Evolutionary conservation across 2,888 invertebrate genomes (phyloP).

Genomic region (Microdon myrmicae): DNA sequence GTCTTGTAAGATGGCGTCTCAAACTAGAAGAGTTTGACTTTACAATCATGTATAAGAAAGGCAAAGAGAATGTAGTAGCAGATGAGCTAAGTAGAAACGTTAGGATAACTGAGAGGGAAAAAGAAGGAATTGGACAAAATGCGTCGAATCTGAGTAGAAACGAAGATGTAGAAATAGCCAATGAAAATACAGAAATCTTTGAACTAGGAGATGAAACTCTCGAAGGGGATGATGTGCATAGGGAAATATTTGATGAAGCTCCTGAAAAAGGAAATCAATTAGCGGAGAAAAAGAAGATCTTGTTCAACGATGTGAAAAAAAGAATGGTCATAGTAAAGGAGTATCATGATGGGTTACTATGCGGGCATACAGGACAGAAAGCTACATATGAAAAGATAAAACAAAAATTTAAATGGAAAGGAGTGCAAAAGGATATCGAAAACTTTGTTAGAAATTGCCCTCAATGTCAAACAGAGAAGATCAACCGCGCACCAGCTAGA

Average conservation of each 20-base stretch:
- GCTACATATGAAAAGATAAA: slow-evolving; percentile 21
- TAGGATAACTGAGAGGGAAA: slow-evolving; percentile 10
- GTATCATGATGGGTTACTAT: slow-evolving; percentile 23
- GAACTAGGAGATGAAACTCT: slow-evolving; percentile 1
- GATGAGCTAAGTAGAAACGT: slow-evolving; percentile 7
- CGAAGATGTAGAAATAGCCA: background rate
- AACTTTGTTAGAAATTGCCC: slow-evolving; percentile 11
- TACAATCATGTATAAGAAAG: slow-evolving; percentile 11
- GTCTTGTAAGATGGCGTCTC: slow-evolving; percentile 11
- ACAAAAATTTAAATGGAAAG: slow-evolving; percentile 9
- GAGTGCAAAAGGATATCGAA: slow-evolving; percentile 13
- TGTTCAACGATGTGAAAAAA: slow-evolving; percentile 12
- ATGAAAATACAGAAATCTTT: background rate
- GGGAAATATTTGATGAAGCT: slow-evolving; percentile 7
- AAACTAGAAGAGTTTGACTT: slow-evolving; percentile 9
- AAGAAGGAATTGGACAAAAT: background rate
- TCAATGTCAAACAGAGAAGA: slow-evolving; percentile 19
- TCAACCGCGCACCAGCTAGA: slow-evolving; percentile 8
- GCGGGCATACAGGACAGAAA: slow-evolving; percentile 23
- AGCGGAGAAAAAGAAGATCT: too few species aligned
- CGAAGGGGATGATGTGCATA: background rate
- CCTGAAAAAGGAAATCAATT: slow-evolving; percentile 4
- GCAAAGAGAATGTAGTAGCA: slow-evolving; percentile 10
- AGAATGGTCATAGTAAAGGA: slow-evolving; percentile 17
- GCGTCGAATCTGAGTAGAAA: background rate